Percentiles rank a stretch among this genome's conserved stretches.
Evolutionary conservation across 2,113 vertebrate genomes (phyloP).

Genomic region (Callospermophilus lateralis): DNA sequence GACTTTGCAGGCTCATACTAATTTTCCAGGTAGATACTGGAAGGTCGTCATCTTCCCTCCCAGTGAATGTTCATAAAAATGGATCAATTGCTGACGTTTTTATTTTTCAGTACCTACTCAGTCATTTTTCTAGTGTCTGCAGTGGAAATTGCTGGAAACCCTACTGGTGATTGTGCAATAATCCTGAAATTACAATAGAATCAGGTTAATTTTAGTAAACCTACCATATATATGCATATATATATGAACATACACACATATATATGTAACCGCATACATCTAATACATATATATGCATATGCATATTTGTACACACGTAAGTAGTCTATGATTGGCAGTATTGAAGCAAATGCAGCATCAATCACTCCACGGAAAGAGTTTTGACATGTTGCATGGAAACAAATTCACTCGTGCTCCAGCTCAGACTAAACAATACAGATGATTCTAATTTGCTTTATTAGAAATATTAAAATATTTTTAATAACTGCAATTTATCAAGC

Average conservation of each 20-base stretch:
- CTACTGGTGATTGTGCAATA: not conserved
- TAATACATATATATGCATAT: not conserved
- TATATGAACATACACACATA: not conserved
- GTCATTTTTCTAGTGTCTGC: not conserved
- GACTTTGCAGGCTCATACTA: not conserved
- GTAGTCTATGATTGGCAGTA: not conserved
- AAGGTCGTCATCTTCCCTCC: not conserved
- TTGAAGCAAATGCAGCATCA: not conserved
- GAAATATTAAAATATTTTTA: not conserved
- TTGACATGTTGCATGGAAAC: not conserved
- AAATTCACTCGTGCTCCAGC: not conserved
- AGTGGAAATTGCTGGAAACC: not conserved
- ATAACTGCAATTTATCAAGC: not conserved
- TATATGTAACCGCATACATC: too few species aligned
- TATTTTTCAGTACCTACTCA: not conserved
- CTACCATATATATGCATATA: too few species aligned
- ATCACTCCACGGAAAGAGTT: not conserved
- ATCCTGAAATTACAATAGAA: not conserved
- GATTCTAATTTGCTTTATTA: not conserved
- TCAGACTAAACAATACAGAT: not conserved
- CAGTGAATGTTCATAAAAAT: not conserved
- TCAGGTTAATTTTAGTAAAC: not conserved
- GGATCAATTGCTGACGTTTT: not conserved
- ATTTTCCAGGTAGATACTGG: not conserved
- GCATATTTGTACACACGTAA: not conserved